Evolutionary conservation across 2,888 invertebrate species (phyloP).

Genomic region (Monoplex corrugatus): DNA sequence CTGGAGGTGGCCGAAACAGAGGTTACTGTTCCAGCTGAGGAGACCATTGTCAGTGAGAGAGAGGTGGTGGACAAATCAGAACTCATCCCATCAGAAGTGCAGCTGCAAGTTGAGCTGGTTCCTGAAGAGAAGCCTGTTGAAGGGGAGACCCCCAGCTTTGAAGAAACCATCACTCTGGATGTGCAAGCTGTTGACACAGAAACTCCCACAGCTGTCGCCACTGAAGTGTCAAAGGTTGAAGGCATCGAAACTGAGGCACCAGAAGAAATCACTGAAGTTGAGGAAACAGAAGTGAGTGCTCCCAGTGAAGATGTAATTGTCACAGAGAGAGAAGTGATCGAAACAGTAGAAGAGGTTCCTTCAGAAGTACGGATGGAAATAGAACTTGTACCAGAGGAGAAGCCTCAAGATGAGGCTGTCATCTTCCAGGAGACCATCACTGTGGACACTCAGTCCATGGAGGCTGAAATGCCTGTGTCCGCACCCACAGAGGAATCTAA

Average conservation of each 20-base stretch:
- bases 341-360: conserved; percentile 54
- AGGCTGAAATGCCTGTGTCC: conserved; percentile 47
- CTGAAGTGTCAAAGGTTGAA: conserved; percentile 59
- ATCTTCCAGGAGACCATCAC: conserved; percentile 55
- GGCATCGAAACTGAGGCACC: conserved; percentile 46
- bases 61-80: conserved; percentile 56
- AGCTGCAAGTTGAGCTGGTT: conserved; percentile 65
- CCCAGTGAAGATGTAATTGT: conserved; percentile 51
- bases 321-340: conserved; percentile 45
- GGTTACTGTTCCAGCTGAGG: conserved; percentile 53
- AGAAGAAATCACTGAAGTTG: conserved; percentile 64
- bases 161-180: conserved; percentile 59
- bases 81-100: conserved; percentile 49
- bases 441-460: conserved; percentile 59
- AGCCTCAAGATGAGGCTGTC: conserved; percentile 49
- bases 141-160: conserved; percentile 67
- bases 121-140: conserved; percentile 67
- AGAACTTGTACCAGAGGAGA: conserved; percentile 51
- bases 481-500: conserved; percentile 33
- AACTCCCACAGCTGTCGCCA: conserved; percentile 57
- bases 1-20: conserved; percentile 53
- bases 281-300: conserved; percentile 67
- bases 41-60: conserved; percentile 60
- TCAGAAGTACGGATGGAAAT: conserved; percentile 63
- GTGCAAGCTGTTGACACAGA: conserved; percentile 61